Conservation (phyloP, 2,113 vertebrate species). For the Phasianus colchicus region DNA sequence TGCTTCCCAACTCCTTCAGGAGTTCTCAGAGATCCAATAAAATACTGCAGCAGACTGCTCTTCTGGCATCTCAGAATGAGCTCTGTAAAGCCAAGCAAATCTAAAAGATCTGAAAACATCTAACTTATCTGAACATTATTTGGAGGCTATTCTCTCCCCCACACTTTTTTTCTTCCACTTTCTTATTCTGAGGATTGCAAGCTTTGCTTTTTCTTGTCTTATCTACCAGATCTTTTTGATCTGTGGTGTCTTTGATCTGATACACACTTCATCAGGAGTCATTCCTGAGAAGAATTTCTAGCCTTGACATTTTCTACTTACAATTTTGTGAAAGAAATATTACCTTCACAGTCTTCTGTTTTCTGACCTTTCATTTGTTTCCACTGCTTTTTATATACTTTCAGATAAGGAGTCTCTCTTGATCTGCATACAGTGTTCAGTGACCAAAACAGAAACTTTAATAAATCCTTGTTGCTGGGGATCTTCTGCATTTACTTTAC, state of each 20-base stretch:
- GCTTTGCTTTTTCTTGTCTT: neutral
- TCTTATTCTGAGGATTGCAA: neutral
- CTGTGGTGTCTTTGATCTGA: neutral
- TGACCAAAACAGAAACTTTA: neutral
- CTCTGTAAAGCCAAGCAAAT: neutral
- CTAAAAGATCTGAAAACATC: neutral
- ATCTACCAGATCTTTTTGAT: neutral
- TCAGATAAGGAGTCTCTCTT: neutral
- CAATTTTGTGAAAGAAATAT: neutral
- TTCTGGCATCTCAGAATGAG: neutral
- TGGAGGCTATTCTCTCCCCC: neutral
- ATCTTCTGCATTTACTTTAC: neutral
- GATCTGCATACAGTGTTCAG: fast-evolving
- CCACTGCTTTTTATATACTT: neutral
- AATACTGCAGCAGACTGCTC: neutral
- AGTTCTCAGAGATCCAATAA: neutral
- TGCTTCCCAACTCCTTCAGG: neutral
- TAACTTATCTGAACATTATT: neutral
- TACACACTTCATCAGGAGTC: neutral
- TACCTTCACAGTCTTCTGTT: neutral
- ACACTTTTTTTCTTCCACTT: neutral
- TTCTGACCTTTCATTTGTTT: neutral
- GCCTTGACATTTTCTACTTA: neutral
- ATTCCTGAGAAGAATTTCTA: neutral
- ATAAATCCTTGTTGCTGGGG: neutral